Base-by-base conservation (phyloP, 2,113 vertebrate species). In the Chionis minor region DNA sequence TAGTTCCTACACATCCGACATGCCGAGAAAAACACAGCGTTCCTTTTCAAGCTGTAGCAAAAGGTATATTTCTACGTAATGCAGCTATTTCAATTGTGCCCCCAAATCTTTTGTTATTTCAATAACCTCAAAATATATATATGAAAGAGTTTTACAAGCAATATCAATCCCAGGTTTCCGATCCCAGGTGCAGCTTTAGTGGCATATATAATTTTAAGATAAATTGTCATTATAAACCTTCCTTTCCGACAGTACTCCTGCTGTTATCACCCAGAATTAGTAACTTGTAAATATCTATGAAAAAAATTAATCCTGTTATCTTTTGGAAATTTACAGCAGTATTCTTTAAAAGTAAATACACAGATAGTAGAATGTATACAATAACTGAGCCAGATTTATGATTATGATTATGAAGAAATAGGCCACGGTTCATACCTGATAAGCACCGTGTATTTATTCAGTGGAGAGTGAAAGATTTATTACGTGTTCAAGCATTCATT, bases 401-500 rank as follows among this genome's bases (percentile, higher is more conserved):
- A 51, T 78, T 69, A 84, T 3, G 5, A 27, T 83, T 81, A 67
- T 67, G 69, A 78, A 84, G 72, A 93, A 96, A 73, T 5, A 84
- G 63, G 47, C 28, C 52, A 59, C 3, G 8, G 35, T 74, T 96
- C 92, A 88, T 75, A 63, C 26, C 61, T 84, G 86, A 92, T 96
- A 92, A 81, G 80, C 62, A 75, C 40, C 84, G 32, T 19, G 11
- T 74, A 78, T 88, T 92, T 93, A 35, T 90, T 66, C 86, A 65
- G 69, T 32, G 26, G 55, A 70, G 30, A 90, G 22, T 4, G 5
- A 72, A 71, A 93, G 62, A 93, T 94, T 95, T 95, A 93, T 88
- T 91, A 77, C 2, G 26, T 81, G 79, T 92, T 96, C 94, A 86
- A 94, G 22, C 38, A 73, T 95, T 94, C 38, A 62, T 90, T 96